These are phyloP conservation scores for Corella eumyota DNA, from an alignment of 23 tunicate species.

Conservation along the genomic window DNA sequence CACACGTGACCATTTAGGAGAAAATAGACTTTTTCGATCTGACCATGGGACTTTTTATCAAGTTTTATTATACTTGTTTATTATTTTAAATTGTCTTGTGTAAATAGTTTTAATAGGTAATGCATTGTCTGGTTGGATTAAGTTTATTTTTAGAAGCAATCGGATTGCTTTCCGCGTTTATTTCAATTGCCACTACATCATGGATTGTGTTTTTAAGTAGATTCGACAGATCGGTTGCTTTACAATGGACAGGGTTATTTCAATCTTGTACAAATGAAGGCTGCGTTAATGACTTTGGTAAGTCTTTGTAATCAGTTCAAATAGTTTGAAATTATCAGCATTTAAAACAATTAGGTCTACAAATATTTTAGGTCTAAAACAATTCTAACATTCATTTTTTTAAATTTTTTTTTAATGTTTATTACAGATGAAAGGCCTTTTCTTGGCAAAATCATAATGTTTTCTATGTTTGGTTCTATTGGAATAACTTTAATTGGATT, in stretches of 20 bases:
- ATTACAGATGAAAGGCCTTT: neutral
- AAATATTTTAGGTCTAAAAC: too few species aligned
- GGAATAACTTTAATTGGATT: neutral
- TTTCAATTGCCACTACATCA: neutral
- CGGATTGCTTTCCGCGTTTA: neutral
- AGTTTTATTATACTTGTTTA: too few species aligned
- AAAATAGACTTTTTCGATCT: too few species aligned
- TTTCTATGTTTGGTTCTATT: neutral
- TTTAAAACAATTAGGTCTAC: too few species aligned
- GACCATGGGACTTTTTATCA: too few species aligned
- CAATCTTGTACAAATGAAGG: conserved; percentile 5
- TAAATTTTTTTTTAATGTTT: neutral
- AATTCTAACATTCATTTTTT: neutral
- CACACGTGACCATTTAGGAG: too few species aligned
- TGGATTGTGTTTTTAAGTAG: neutral
- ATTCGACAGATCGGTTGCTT: neutral
- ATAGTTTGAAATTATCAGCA: too few species aligned
- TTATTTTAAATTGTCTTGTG: too few species aligned
- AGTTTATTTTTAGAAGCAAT: too few species aligned
- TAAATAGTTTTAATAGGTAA: too few species aligned
- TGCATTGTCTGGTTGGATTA: too few species aligned
- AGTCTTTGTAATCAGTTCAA: neutral
- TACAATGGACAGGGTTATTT: neutral
- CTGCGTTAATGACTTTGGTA: neutral
- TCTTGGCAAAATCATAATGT: neutral